Base-by-base conservation (phyloP, 2,797 vertebrate genomes). In the Siniperca undulata region DNA sequence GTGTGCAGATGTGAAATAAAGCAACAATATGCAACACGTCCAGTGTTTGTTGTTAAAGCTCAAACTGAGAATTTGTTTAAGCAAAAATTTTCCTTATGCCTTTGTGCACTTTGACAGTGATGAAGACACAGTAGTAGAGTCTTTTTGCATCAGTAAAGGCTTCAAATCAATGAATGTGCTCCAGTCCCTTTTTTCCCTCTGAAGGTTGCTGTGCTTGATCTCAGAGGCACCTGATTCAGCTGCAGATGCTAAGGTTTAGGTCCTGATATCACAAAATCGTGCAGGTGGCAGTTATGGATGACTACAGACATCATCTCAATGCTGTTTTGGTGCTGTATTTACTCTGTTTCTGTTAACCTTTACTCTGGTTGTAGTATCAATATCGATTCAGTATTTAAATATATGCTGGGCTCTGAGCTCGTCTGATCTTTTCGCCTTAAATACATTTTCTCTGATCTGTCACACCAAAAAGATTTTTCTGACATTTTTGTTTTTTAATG, bases 361-460 rank as follows among this genome's bases (percentile, higher is more conserved):
- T 53, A 64, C 65, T 52, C n/a, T 9, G n/a, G 50, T 9, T 8
- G 27, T 52, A 46, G 36, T 56, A 69, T 76, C 38, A 44, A 27
- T 84, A 84, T 85, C 0, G 17, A 81, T 79, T 85, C 5, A 34
- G 27, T 78, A 59, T 79, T 70, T 71, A 70, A 77, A 77, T 65
- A 73, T 86, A 80, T 85, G 77, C 60, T 48, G 19, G 27, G 50
- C 72, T 80, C 61, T 53, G 62, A 73, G 42, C 73, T 70, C 55
- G 30, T 44, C 9, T 7, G 46, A 77, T 78, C 27, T 17, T 74
- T 78, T 48, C 2, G 14, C 61, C 65, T 55, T 74, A 70, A 85
- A 68, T 55, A 59, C 19, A 7, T 30, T 70, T 72, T 80, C 38
- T 74, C 50, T 86, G 56, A 59, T 67, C 22, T 22, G 34, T 82